These are phyloP conservation scores for Drosophila pseudoananassae DNA, from an alignment of 1,140 invertebrate genomes.

Conservation along the genomic window DNA sequence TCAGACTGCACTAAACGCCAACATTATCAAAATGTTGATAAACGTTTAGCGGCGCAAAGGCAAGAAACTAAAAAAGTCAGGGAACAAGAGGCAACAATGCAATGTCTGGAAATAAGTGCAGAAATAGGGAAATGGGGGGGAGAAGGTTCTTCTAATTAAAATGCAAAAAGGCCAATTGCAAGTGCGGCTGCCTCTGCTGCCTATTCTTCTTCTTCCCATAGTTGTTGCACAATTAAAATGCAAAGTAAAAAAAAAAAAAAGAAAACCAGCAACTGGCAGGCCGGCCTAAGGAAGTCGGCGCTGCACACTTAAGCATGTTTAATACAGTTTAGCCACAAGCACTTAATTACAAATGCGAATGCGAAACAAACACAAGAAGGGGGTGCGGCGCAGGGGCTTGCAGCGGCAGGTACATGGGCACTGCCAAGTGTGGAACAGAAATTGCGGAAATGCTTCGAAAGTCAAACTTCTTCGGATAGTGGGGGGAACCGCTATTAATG, in stretches of 20 bases:
- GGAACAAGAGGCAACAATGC: conserved; percentile 8
- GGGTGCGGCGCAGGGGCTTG: background rate
- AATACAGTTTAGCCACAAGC: conserved; percentile 84
- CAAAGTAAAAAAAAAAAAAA: conserved; percentile 23
- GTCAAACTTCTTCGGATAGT: conserved; percentile 17
- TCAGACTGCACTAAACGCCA: conserved; percentile 60
- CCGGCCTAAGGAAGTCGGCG: conserved; percentile 52
- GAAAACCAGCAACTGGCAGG: background rate
- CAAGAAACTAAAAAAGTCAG: too few relatives aligned
- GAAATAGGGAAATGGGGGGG: background rate
- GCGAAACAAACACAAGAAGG: conserved; percentile 8
- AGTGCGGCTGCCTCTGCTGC: conserved; percentile 44
- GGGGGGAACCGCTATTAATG: conserved; percentile 32
- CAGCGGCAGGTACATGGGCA: background rate
- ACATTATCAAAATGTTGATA: conserved; percentile 83
- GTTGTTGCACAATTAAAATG: conserved; percentile 69
- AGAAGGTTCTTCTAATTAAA: conserved; percentile 69
- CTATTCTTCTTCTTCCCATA: conserved; percentile 32
- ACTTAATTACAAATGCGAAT: conserved; percentile 81
- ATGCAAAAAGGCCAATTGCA: conserved; percentile 82
- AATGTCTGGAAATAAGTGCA: background rate
- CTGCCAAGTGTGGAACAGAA: conserved; percentile 47
- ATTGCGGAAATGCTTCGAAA: conserved; percentile 49
- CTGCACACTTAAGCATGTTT: conserved; percentile 84
- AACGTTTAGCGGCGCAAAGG: conserved; percentile 74